phyloP scores from a whole-genome alignment of 1,140 invertebrate genomes.

The Nylanderia fulva region DNA sequence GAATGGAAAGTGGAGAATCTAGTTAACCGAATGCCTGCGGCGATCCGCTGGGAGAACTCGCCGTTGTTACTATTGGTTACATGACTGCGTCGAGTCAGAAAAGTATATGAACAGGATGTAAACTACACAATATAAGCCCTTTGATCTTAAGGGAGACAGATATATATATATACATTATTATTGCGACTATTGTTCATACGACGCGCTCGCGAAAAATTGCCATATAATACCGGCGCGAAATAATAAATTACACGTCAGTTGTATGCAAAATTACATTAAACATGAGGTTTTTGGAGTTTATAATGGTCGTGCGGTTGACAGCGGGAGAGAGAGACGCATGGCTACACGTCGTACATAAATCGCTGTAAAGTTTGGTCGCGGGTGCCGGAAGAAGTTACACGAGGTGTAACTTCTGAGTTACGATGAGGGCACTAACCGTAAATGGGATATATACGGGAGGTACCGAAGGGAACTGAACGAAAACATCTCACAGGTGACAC shows the following conservation, averaged over 20 bases:
- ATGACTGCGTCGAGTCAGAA: background rate
- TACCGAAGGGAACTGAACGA: conserved; percentile 33
- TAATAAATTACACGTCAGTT: conserved; percentile 11
- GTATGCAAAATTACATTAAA: conserved; percentile 16
- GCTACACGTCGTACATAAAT: conserved; percentile 42
- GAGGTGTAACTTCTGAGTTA: conserved; percentile 45
- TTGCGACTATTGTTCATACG: background rate
- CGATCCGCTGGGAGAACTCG: conserved; percentile 30
- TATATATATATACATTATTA: too few relatives aligned
- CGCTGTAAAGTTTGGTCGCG: conserved; percentile 42
- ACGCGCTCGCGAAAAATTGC: background rate
- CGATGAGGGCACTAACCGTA: conserved; percentile 21
- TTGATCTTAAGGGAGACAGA: conserved; percentile 30
- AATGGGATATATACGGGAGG: conserved; percentile 43
- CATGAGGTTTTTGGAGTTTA: conserved; percentile 14
- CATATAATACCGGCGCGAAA: background rate
- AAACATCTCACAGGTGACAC: background rate
- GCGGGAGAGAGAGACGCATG: conserved; percentile 21
- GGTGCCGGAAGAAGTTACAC: conserved; percentile 34
- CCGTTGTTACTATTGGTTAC: background rate
- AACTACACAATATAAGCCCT: conserved; percentile 28
- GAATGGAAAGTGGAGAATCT: conserved; percentile 65
- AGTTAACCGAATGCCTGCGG: conserved; percentile 51
- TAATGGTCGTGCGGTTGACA: conserved; percentile 38
- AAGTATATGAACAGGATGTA: conserved; percentile 14